Percentiles rank a stretch among this genome's conserved stretches.
Conservation (phyloP, 2,113 vertebrate species). For the Albula glossodonta region DNA sequence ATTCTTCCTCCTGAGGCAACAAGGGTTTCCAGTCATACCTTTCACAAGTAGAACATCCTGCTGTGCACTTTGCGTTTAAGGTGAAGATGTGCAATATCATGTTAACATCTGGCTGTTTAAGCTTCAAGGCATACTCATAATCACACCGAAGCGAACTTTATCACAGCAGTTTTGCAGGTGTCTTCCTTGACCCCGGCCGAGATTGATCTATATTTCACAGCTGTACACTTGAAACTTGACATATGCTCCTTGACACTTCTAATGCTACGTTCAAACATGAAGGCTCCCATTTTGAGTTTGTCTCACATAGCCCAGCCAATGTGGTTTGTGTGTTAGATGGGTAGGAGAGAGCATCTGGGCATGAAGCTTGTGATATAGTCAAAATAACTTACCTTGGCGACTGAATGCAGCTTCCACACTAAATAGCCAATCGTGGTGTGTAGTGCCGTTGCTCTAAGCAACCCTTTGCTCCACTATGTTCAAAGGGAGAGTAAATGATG, state of each 20-base stretch:
- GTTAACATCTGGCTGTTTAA: not conserved
- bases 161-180: not conserved
- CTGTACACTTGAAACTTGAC: not conserved
- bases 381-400: not conserved
- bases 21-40: not conserved
- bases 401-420: not conserved
- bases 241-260: not conserved
- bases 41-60: not conserved
- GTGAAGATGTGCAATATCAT: not conserved
- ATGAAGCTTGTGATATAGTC: not conserved
- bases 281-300: not conserved
- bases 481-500: slow-evolving; percentile 8
- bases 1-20: no score
- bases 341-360: not conserved
- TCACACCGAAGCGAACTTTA: not conserved
- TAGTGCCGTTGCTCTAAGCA: not conserved
- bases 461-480: not conserved
- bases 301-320: not conserved
- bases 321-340: not conserved
- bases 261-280: not conserved
- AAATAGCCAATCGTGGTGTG: not conserved
- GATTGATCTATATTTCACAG: slow-evolving; percentile 1
- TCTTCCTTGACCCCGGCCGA: not conserved
- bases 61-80: not conserved
- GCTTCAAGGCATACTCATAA: not conserved